Base-by-base conservation (phyloP, 2,113 vertebrate genomes). In the Ploceus nigricollis region DNA sequence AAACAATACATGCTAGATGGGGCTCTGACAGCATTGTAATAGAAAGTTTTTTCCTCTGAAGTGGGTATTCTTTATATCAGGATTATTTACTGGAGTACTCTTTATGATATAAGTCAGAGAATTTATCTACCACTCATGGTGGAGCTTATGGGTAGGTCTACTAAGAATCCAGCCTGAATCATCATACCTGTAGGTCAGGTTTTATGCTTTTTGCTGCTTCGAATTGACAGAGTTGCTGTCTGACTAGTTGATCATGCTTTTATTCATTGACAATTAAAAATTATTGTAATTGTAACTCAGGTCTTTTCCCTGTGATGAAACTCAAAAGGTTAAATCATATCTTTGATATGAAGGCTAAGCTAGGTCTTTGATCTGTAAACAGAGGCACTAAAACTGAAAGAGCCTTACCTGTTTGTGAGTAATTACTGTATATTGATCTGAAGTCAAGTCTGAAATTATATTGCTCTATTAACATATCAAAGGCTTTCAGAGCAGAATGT, bases 391-490 rank as follows among this genome's bases (percentile, higher is more conserved):
- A 97, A 93, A 70, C 56, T 53, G 53, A 95, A 95, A 96, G 23
- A 77, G 2, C 27, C 24, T 90, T 75, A 93, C 85, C 84, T 95
- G 47, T 93, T 95, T 95, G 20, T 30, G 76, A 82, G 44, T 87
- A 96, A 96, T 97, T 97, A 70, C 53, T 63, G 18, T 73, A 88
- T 63, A 80, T 80, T 81, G 89, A 83, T 79, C 75, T 84, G 64
- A 95, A 93, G 87, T 76, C 28, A 77, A 80, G 19, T 75, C 89
- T 92, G 79, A 95, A 94, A 90, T 92, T 73, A 76, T 40, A 69
- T 53, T 94, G 15, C 44, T 80, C 3, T 31, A 82, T 96, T 96
- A 85, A 37, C 96, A 95, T 94, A 97, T 92, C 94, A 96, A 97
- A 96, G 91, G 7, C 13, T 94, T 95, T 90, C 60, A 42, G 68